phyloP scores from a whole-genome alignment of 92 coral and sea anemone species.

The Actinostola sp. region DNA sequence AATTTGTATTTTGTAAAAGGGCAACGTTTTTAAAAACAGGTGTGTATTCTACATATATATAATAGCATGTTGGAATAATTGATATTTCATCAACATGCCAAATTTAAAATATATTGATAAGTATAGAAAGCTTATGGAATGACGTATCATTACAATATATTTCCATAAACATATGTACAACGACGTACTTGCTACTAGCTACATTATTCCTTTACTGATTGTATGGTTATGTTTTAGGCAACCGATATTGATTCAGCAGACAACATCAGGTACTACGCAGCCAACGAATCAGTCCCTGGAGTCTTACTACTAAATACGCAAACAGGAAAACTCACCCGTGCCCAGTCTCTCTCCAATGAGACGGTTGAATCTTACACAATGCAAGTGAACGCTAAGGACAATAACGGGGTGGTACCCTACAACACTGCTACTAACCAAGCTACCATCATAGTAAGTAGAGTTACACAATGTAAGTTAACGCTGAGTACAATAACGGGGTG shows the following conservation, averaged over 20 bases:
- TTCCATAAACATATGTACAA: no score
- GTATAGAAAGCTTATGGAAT: no score
- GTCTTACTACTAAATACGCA: conserved; percentile 37
- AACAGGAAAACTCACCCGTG: conserved; percentile 58
- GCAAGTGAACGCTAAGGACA: conserved; percentile 66
- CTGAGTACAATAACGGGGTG: no score
- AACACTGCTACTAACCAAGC: conserved; percentile 48
- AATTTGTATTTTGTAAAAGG: no score
- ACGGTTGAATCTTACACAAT: conserved; percentile 30
- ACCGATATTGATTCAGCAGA: conserved; percentile 71
- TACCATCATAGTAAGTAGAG: no score
- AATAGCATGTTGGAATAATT: no score
- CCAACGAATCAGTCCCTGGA: conserved; percentile 45
- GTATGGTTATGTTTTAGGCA: conserved; percentile 53
- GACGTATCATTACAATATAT: no score
- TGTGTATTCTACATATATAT: no score
- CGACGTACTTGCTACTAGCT: not conserved
- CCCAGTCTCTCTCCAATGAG: conserved; percentile 25
- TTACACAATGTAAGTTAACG: no score
- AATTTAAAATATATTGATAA: no score
- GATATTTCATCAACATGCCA: no score
- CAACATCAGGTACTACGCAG: conserved; percentile 49
- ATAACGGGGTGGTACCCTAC: conserved; percentile 52
- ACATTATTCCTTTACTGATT: not conserved
- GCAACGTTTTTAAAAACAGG: no score